Conservation (phyloP, 1,140 invertebrate species). For the Bombus breviceps region DNA sequence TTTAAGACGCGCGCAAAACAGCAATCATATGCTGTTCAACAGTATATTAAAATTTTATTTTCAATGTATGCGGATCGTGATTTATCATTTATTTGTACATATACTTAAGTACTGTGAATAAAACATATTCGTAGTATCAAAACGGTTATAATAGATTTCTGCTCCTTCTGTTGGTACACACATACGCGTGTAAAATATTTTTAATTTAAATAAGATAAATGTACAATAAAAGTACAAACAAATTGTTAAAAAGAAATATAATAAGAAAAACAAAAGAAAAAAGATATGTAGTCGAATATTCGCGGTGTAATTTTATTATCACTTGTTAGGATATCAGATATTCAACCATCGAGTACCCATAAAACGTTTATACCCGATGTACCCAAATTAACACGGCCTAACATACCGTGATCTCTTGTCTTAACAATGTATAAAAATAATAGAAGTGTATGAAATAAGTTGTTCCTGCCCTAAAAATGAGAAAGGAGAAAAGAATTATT, state of each 20-base stretch:
- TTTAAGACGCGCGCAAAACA: neutral
- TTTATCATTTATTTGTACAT: conserved; percentile 74
- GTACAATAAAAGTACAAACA: neutral
- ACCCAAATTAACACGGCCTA: conserved; percentile 90
- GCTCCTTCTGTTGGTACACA: neutral
- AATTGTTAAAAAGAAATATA: neutral
- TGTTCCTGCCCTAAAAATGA: conserved; percentile 88
- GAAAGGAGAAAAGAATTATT: neutral
- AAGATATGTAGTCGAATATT: neutral
- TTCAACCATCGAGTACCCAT: conserved; percentile 87
- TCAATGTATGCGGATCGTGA: conserved; percentile 55
- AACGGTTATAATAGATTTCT: neutral
- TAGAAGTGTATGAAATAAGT: conserved; percentile 91
- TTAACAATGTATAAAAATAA: conserved; percentile 91
- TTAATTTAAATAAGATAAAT: neutral
- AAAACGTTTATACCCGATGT: conserved; percentile 90
- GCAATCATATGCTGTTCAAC: conserved; percentile 2
- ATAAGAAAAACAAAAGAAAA: neutral
- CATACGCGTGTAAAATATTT: neutral
- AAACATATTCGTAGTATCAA: conserved; percentile 58
- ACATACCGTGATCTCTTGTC: conserved; percentile 88
- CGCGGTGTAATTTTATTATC: neutral
- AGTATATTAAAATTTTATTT: conserved; percentile 53
- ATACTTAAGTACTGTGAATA: conserved; percentile 73
- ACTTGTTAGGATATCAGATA: too few species aligned